Evolutionary conservation across 2,797 vertebrate genomes (phyloP).

Genomic region (Adelosebastes latens): DNA sequence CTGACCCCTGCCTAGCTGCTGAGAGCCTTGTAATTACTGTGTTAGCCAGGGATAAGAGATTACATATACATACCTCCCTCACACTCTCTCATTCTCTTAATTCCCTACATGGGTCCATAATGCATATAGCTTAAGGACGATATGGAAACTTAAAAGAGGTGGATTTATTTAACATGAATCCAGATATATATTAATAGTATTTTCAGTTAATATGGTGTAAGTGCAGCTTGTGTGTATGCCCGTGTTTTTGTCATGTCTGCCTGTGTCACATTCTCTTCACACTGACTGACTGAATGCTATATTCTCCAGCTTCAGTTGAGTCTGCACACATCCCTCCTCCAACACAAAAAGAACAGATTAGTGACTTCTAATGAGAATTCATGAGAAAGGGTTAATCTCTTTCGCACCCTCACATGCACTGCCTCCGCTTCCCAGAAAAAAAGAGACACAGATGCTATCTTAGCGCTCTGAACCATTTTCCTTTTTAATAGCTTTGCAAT

Average conservation of each 20-base stretch:
- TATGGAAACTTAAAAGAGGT: background rate
- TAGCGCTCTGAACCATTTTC: constrained; percentile 56
- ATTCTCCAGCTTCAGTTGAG: constrained; percentile 37
- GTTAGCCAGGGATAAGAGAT: background rate
- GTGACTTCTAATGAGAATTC: constrained; percentile 63
- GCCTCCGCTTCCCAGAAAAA: constrained; percentile 1
- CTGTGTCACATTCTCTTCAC: background rate
- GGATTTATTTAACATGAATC: background rate
- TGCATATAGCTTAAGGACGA: no score
- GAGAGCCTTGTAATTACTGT: background rate
- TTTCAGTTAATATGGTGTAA: background rate
- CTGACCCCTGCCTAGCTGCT: background rate
- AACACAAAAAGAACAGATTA: constrained; percentile 48
- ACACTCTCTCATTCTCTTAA: background rate
- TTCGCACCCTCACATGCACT: background rate
- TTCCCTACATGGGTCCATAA: background rate
- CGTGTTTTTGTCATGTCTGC: background rate
- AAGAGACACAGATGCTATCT: constrained; percentile 58
- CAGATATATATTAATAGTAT: background rate
- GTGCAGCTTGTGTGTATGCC: background rate
- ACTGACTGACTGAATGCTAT: background rate
- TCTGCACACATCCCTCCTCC: constrained; percentile 7
- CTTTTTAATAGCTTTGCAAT: constrained; percentile 70
- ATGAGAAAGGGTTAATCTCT: constrained; percentile 37
- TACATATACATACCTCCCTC: background rate